These are phyloP conservation scores for Centropus bengalensis DNA, from an alignment of 2,113 vertebrate species.

Conservation along the genomic window DNA sequence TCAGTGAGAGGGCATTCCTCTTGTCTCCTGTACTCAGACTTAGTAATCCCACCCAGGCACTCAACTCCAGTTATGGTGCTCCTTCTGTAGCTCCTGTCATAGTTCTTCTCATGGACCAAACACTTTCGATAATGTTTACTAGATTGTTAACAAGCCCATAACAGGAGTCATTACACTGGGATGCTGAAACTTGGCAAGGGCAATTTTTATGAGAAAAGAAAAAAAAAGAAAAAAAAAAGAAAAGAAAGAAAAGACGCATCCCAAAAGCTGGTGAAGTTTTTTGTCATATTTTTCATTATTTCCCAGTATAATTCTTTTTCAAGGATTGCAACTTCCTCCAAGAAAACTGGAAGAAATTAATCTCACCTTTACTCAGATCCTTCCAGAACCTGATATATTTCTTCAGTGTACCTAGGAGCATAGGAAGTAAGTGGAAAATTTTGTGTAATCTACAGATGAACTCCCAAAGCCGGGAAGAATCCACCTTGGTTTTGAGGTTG, in stretches of 20 bases:
- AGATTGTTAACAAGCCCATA: neutral
- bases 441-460: neutral
- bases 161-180: fast-evolving
- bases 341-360: neutral
- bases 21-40: neutral
- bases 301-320: fast-evolving
- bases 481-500: neutral
- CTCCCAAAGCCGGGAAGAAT: neutral
- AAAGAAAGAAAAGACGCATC: neutral
- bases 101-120: neutral
- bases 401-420: neutral
- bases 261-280: neutral
- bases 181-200: neutral
- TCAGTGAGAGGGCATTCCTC: neutral
- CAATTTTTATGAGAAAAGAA: neutral
- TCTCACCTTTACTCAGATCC: neutral
- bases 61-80: neutral
- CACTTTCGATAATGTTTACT: neutral
- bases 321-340: neutral
- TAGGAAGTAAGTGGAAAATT: neutral
- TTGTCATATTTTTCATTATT: neutral
- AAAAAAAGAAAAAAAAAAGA: neutral
- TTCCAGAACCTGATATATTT: neutral
- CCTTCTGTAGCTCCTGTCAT: neutral
- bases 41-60: neutral